These are phyloP conservation scores for Orthosia gothica DNA, from an alignment of 2,888 invertebrate genomes.

Conservation along the genomic window DNA sequence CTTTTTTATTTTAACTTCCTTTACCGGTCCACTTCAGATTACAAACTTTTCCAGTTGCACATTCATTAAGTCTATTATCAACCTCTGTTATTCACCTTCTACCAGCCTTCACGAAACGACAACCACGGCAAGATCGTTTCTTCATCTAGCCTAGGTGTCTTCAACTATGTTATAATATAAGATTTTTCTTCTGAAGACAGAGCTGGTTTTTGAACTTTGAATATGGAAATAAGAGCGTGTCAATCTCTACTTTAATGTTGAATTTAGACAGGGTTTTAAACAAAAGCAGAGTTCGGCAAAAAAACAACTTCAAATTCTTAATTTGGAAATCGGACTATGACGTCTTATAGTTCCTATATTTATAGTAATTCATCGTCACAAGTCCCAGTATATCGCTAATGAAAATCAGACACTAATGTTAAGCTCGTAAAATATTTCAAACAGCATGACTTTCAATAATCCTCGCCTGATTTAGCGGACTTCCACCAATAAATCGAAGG, in stretches of 20 bases:
- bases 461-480: conserved; percentile 57
- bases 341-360: too few relatives aligned
- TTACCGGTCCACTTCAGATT: not conserved
- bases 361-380: not conserved
- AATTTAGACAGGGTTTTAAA: too few relatives aligned
- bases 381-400: not conserved
- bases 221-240: too few relatives aligned
- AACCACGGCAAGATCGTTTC: not conserved
- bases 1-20: not conserved
- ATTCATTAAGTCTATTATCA: not conserved
- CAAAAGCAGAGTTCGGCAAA: too few relatives aligned
- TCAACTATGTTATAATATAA: too few relatives aligned
- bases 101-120: too few relatives aligned
- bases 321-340: too few relatives aligned
- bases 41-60: not conserved
- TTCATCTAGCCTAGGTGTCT: not conserved
- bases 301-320: too few relatives aligned
- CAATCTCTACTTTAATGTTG: too few relatives aligned
- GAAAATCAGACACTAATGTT: not conserved
- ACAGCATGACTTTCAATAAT: conserved; percentile 43
- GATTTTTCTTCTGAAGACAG: too few relatives aligned
- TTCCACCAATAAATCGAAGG: conserved; percentile 71
- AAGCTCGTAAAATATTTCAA: conserved; percentile 14
- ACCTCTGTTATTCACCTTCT: not conserved
- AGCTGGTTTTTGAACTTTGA: too few relatives aligned